phyloP scores from a whole-genome alignment of 2,113 vertebrate genomes.

The Pyxicephalus adspersus region DNA sequence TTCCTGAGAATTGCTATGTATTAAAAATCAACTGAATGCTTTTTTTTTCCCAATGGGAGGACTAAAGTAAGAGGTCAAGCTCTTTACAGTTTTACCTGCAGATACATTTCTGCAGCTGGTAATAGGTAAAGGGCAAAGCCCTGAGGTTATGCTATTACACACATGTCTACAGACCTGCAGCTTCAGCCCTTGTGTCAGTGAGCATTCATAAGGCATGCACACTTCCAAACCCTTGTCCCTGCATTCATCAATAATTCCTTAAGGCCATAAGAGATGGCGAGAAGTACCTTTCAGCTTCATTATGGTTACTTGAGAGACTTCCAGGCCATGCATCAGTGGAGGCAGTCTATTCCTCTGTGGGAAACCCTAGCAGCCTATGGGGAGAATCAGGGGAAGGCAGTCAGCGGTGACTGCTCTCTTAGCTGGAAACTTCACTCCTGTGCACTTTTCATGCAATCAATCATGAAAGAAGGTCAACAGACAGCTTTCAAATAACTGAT shows the following conservation, averaged over 20 bases:
- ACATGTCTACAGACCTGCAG: constrained; percentile 57
- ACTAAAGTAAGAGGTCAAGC: constrained; percentile 32
- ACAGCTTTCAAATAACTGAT: constrained; percentile 72
- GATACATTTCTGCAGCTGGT: neutral
- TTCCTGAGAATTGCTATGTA: constrained; percentile 2
- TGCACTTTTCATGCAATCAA: constrained; percentile 66
- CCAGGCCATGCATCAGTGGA: constrained; percentile 57
- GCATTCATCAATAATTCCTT: constrained; percentile 73
- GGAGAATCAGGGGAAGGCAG: constrained; percentile 62
- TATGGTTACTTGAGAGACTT: constrained; percentile 65
- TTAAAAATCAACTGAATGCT: constrained; percentile 4
- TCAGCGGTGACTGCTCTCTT: constrained; percentile 61
- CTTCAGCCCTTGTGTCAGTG: constrained; percentile 61
- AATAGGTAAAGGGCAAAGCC: constrained; percentile 52
- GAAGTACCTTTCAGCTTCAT: constrained; percentile 65
- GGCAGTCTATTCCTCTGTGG: constrained; percentile 64
- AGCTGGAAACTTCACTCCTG: constrained; percentile 67
- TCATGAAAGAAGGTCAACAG: constrained; percentile 71
- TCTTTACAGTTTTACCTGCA: constrained; percentile 33
- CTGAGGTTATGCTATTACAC: constrained; percentile 48
- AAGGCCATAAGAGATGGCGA: constrained; percentile 59
- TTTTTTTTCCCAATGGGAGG: constrained; percentile 12
- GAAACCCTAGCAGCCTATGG: constrained; percentile 65
- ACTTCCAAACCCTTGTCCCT: constrained; percentile 62
- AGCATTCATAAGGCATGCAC: constrained; percentile 65